Base-by-base conservation (phyloP, 2,888 invertebrate genomes). In the Platycnemis pennipes region DNA sequence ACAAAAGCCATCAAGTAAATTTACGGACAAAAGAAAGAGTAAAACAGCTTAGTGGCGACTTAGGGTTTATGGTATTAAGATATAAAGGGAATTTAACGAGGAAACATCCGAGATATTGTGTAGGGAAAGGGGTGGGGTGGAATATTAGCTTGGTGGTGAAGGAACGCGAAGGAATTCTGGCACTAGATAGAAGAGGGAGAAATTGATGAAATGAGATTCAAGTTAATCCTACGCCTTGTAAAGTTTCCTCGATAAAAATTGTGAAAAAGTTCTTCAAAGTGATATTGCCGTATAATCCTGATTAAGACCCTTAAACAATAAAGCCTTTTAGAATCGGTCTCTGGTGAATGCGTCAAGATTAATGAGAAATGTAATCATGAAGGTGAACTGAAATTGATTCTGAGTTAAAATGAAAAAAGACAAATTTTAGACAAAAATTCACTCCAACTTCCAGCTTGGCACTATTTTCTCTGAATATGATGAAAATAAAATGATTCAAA, bases 221-320 rank as follows among this genome's bases (percentile, higher is more conserved):
- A 77, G 77, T 77, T 77, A 77, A 77, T 77, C 77, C 69, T 37
- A 31, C 16, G 77, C 77, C 77, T 77, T 77, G 16, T 13, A 77
- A 77, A 77, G 77, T 77, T 77, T 77, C 77, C 77, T 37, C 37
- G 31, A 8, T 31, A 37, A n/a, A 77, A 77, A 63, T 11, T 11
- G 19, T 26, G 4, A n/a, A 77, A 13, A 37, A 77, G 16, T 22
- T 77, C 37, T 37, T 37, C 77, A 77, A 77, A 31, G 77, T 77
- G 77, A 77, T 31, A 37, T 31, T 31, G 37, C 37, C 77, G 77
- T 37, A 77, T 77, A 77, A 77, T 77, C 77, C 37, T 37, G 77
- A 77, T 77, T 77, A 16, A 37, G 37, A 37, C 11, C 37, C 77
- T 37, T 37, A 16, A 13, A 37, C 37, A 77, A 77, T 77, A 63